Evolutionary conservation across 1,140 invertebrate species (phyloP).

Genomic region (Euglossa dilemma): DNA sequence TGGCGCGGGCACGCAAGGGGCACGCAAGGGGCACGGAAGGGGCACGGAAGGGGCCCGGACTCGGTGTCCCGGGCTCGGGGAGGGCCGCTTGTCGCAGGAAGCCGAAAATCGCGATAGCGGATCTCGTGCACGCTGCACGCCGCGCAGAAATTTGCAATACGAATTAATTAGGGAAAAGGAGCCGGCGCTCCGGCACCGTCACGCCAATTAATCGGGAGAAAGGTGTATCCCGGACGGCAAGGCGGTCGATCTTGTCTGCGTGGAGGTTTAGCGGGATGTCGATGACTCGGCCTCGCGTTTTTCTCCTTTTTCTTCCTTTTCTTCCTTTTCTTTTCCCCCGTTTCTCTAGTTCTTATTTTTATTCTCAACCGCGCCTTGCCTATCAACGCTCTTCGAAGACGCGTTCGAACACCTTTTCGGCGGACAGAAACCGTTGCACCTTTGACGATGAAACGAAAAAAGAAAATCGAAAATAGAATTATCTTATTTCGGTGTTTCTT

Average conservation of each 20-base stretch:
- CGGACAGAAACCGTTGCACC: too few species aligned
- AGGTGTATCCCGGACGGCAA: conserved; percentile 44
- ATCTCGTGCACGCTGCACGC: conserved; percentile 15
- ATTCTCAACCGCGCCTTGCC: too few species aligned
- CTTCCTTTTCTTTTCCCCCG: too few species aligned
- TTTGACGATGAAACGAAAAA: not conserved
- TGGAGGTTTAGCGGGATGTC: not conserved
- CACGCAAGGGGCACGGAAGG: conserved; percentile 43
- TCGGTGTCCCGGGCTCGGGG: not conserved
- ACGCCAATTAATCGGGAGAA: conserved; percentile 69
- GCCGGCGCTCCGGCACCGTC: conserved; percentile 58
- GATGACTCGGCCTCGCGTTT: too few species aligned
- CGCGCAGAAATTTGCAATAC: conserved; percentile 61
- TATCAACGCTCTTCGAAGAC: too few species aligned
- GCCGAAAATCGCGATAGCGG: conserved; percentile 46
- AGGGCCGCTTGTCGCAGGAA: conserved; percentile 52
- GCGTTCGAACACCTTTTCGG: too few species aligned
- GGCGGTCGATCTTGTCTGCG: too few species aligned
- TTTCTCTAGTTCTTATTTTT: not conserved
- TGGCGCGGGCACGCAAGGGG: conserved; percentile 35
- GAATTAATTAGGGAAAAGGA: conserved; percentile 69
- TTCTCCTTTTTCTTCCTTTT: too few species aligned
- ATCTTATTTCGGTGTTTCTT: too few species aligned
- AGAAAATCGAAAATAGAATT: too few species aligned
- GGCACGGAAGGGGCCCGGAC: conserved; percentile 27